A percentile compares a stretch with the other conserved stretches of the same genome.
phyloP scores from a whole-genome alignment of 1,140 invertebrate genomes.

The Cydia splendana region DNA sequence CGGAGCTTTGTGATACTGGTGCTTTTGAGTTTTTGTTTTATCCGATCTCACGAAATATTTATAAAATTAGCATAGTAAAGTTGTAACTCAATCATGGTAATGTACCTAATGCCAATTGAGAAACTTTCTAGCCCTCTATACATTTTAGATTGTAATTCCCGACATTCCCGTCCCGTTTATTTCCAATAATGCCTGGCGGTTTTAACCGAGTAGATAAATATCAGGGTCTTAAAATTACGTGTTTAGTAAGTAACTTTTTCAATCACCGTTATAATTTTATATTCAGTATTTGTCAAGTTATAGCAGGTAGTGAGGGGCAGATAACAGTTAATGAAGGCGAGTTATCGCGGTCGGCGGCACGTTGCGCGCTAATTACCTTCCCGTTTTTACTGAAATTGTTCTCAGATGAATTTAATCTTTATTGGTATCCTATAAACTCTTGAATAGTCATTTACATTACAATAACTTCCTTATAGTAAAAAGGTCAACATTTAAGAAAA shows the following conservation, averaged over 20 bases:
- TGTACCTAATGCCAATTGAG: not conserved
- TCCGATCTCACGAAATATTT: not conserved
- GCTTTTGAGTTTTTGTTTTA: slow-evolving; percentile 18
- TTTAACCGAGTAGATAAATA: slow-evolving; percentile 58
- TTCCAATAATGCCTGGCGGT: slow-evolving; percentile 21
- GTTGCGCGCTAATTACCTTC: slow-evolving; percentile 4
- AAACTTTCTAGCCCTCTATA: not conserved
- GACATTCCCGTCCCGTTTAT: slow-evolving; percentile 28
- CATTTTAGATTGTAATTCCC: slow-evolving; percentile 26
- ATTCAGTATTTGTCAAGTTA: slow-evolving; percentile 41
- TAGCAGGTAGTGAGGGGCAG: slow-evolving; percentile 42
- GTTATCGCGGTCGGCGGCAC: slow-evolving; percentile 18
- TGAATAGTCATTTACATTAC: slow-evolving; percentile 3
- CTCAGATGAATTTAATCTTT: slow-evolving; percentile 11
- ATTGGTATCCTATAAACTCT: slow-evolving; percentile 14
- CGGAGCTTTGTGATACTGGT: slow-evolving; percentile 25
- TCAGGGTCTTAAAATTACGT: slow-evolving; percentile 68
- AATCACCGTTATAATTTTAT: slow-evolving; percentile 52
- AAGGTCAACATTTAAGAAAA: not conserved
- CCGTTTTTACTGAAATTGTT: slow-evolving; percentile 1
- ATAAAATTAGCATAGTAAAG: slow-evolving; percentile 16
- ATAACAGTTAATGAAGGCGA: slow-evolving; percentile 41
- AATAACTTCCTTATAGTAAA: not conserved
- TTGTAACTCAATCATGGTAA: not conserved
- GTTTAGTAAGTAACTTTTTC: slow-evolving; percentile 57